These are phyloP conservation scores for Diabrotica undecimpunctata DNA, from an alignment of 1,140 invertebrate genomes.

Conservation along the genomic window DNA sequence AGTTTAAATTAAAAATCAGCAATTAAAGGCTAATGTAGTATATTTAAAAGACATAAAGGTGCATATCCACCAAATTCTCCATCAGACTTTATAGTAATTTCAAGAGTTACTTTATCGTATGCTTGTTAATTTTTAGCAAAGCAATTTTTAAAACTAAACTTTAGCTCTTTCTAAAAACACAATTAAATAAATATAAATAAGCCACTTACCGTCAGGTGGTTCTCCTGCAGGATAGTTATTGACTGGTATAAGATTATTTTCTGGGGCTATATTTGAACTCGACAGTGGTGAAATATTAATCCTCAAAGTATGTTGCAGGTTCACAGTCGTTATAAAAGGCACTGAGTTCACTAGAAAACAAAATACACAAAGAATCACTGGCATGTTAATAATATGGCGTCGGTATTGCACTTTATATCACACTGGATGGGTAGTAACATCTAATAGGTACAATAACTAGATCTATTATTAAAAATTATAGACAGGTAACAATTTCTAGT, in stretches of 20 bases:
- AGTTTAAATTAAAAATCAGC: too few relatives aligned
- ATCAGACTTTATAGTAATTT: too few relatives aligned
- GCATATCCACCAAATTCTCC: too few relatives aligned
- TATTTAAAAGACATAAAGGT: too few relatives aligned
- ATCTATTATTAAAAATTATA: neutral
- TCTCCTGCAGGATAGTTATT: neutral
- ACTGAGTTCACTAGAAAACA: conserved; percentile 36
- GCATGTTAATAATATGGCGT: neutral
- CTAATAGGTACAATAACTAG: neutral
- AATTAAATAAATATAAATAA: too few relatives aligned
- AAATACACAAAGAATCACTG: conserved; percentile 4
- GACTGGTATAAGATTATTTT: conserved; percentile 17
- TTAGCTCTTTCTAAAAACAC: too few relatives aligned
- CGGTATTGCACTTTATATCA: neutral
- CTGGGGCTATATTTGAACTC: conserved; percentile 11
- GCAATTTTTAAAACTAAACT: too few relatives aligned
- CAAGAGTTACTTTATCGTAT: too few relatives aligned
- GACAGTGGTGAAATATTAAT: conserved; percentile 30
- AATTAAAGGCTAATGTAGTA: too few relatives aligned
- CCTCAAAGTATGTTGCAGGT: conserved; percentile 38
- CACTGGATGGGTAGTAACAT: too few relatives aligned
- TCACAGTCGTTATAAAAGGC: conserved; percentile 39
- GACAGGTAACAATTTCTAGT: neutral
- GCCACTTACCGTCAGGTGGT: neutral
- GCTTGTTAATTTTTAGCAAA: too few relatives aligned